Conservation (phyloP, 2,797 vertebrate genomes). For the Leptodactylus fallax region DNA sequence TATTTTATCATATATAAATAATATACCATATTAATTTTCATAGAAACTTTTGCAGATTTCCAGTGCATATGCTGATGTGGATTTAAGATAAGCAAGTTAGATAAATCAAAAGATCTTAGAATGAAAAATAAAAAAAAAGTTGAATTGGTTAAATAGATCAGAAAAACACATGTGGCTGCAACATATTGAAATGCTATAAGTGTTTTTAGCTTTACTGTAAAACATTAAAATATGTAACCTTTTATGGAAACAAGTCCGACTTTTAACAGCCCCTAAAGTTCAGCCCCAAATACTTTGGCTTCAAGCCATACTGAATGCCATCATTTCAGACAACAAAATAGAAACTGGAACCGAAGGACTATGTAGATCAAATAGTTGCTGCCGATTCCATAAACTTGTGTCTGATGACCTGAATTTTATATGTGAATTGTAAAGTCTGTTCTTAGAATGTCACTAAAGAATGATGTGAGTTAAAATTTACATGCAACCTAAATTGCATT, state of each 20-base stretch:
- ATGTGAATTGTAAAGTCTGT: neutral
- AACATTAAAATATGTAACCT: constrained; percentile 40
- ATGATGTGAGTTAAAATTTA: constrained; percentile 16
- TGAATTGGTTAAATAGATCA: neutral
- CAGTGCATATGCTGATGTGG: too few relatives aligned
- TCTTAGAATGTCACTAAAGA: neutral
- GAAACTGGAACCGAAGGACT: constrained; percentile 4
- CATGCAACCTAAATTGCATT: constrained; percentile 14
- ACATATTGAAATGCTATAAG: constrained; percentile 22
- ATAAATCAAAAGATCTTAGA: neutral
- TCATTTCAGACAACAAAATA: constrained; percentile 32
- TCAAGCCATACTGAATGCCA: constrained; percentile 10
- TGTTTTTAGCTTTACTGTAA: constrained; percentile 23
- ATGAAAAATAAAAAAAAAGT: neutral
- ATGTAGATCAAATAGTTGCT: constrained; percentile 15
- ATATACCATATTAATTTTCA: neutral
- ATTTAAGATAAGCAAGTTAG: too few relatives aligned
- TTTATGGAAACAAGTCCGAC: constrained; percentile 47
- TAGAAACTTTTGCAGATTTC: too few relatives aligned
- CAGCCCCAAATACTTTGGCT: constrained; percentile 26
- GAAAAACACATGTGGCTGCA: constrained; percentile 28
- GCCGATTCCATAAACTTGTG: neutral
- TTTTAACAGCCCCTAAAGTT: constrained; percentile 44
- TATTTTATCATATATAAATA: neutral
- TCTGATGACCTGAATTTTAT: neutral